These are phyloP conservation scores for Bugulina stolonifera DNA, from an alignment of 2,888 invertebrate genomes.

Conservation along the genomic window DNA sequence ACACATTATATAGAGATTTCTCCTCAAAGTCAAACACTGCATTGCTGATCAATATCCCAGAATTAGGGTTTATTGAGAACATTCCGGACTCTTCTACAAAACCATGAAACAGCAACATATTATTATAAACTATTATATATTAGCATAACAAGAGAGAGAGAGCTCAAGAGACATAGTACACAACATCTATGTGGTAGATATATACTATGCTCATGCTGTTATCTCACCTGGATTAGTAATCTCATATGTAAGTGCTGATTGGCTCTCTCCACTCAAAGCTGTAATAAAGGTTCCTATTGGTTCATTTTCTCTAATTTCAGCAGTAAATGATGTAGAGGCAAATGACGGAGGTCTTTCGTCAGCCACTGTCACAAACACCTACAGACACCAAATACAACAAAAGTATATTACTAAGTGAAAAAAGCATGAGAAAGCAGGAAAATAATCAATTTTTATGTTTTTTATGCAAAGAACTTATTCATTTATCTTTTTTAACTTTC, in stretches of 20 bases:
- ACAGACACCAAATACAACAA: not conserved
- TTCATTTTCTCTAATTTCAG: conserved; percentile 65
- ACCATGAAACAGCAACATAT: too few relatives aligned
- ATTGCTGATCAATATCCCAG: conserved; percentile 17
- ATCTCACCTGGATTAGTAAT: not conserved
- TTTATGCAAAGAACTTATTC: too few relatives aligned
- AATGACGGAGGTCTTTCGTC: conserved; percentile 8
- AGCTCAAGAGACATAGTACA: too few relatives aligned
- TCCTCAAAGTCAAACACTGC: conserved; percentile 67
- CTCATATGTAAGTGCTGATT: conserved; percentile 1
- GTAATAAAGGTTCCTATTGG: conserved; percentile 65
- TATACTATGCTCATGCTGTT: too few relatives aligned
- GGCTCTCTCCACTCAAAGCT: conserved; percentile 24
- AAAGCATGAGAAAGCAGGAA: too few relatives aligned
- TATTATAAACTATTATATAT: too few relatives aligned
- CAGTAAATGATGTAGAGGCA: not conserved
- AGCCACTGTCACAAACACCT: conserved; percentile 12
- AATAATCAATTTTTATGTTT: too few relatives aligned
- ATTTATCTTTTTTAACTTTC: too few relatives aligned
- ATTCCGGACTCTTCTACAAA: not conserved
- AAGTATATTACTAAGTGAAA: too few relatives aligned
- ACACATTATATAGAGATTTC: conserved; percentile 71
- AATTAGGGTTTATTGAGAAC: conserved; percentile 22
- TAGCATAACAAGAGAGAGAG: too few relatives aligned
- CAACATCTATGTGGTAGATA: too few relatives aligned